Percentiles rank a stretch among this genome's conserved stretches.
Evolutionary conservation across 2,888 invertebrate genomes (phyloP).

Genomic region (Amphipyra tragopoginis): DNA sequence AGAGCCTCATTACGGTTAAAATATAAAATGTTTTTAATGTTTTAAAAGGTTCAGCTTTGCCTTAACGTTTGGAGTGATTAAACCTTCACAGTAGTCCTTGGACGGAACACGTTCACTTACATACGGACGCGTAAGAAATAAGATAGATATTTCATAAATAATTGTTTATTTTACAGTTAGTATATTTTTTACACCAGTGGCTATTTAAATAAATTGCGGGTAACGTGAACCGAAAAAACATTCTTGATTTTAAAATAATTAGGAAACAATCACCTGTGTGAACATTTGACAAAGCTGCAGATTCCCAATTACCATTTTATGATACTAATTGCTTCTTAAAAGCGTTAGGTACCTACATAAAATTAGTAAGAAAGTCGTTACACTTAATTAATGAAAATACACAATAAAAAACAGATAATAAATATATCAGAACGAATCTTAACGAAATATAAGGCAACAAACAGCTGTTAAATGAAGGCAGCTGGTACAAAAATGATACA

Average conservation of each 20-base stretch:
- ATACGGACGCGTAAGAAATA: too few relatives aligned
- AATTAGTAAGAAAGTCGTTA: neutral
- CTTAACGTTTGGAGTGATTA: too few relatives aligned
- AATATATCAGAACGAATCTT: constrained; percentile 15
- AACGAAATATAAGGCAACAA: constrained; percentile 16
- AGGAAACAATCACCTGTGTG: too few relatives aligned
- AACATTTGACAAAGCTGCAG: neutral
- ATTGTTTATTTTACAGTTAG: too few relatives aligned
- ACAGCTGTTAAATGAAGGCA: constrained; percentile 50
- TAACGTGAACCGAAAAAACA: too few relatives aligned
- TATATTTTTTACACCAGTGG: too few relatives aligned
- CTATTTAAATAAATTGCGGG: too few relatives aligned
- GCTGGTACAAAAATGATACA: constrained; percentile 44
- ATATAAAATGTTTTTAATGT: neutral
- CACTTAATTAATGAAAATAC: constrained; percentile 33
- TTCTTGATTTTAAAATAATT: too few relatives aligned
- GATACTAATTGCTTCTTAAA: constrained; percentile 12
- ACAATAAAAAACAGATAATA: constrained; percentile 15
- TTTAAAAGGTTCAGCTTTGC: too few relatives aligned
- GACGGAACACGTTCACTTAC: too few relatives aligned
- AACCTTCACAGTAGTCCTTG: too few relatives aligned
- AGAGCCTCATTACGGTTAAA: constrained; percentile 3
- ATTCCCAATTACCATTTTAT: constrained; percentile 16
- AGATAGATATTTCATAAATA: too few relatives aligned
- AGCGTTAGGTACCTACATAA: neutral